These are phyloP conservation scores for Smutsia gigantea DNA, from an alignment of 2,797 vertebrate species.

Conservation along the genomic window DNA sequence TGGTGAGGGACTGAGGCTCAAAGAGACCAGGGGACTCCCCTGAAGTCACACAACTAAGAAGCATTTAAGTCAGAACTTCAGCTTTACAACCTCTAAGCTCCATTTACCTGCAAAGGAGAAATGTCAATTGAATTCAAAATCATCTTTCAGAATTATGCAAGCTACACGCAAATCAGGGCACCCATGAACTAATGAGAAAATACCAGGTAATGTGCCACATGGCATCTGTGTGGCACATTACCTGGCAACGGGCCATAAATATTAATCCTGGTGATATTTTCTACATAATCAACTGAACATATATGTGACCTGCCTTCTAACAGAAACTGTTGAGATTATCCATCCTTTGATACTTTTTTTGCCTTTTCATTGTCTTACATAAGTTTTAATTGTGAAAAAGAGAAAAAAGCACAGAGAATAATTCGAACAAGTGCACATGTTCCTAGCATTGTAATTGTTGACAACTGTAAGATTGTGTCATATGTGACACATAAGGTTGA, in stretches of 20 bases:
- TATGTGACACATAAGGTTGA: neutral
- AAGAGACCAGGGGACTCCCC: neutral
- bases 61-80: neutral
- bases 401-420: neutral
- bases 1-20: neutral
- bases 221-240: neutral
- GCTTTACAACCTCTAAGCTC: neutral
- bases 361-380: neutral
- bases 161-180: slow-evolving; percentile 36
- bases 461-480: neutral
- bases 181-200: slow-evolving; percentile 42
- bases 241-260: neutral
- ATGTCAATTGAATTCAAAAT: neutral
- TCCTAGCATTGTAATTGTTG: neutral
- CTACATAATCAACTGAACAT: neutral
- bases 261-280: neutral
- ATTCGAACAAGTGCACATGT: neutral
- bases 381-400: neutral
- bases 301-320: neutral
- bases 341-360: neutral
- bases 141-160: slow-evolving; percentile 33
- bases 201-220: neutral
- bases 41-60: neutral
- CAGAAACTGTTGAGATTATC: neutral
- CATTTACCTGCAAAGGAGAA: neutral